A percentile compares a stretch with the other conserved stretches of the same genome.
Evolutionary conservation across 2,888 invertebrate species (phyloP).

Genomic region (Drosophila paranaensis): DNA sequence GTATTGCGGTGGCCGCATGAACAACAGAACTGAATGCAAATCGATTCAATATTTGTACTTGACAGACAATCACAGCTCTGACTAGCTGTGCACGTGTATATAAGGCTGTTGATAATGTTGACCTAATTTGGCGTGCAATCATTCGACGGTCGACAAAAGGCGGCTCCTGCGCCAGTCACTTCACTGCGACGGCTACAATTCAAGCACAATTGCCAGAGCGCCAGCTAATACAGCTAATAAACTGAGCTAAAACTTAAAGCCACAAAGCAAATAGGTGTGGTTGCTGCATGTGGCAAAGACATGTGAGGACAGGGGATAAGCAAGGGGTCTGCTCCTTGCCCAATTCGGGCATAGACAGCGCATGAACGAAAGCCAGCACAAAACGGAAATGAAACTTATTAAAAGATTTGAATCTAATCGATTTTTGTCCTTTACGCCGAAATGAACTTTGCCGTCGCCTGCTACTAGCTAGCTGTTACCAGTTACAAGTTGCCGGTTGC

Average conservation of each 20-base stretch:
- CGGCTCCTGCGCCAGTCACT: slow-evolving; percentile 13
- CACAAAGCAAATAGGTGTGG: slow-evolving; percentile 68
- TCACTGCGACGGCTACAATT: slow-evolving; percentile 47
- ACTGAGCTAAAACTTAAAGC: slow-evolving; percentile 50
- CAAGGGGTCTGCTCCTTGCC: slow-evolving; percentile 26
- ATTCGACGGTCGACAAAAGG: slow-evolving; percentile 62
- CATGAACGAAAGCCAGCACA: slow-evolving; percentile 70
- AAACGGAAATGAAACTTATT: slow-evolving; percentile 82
- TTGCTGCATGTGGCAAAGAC: slow-evolving; percentile 29
- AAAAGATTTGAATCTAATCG: slow-evolving; percentile 83
- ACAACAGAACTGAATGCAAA: slow-evolving; percentile 47
- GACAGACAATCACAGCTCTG: slow-evolving; percentile 52
- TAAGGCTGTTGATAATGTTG: slow-evolving; percentile 57
- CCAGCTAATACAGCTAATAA: slow-evolving; percentile 66
- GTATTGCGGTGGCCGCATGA: slow-evolving; percentile 30
- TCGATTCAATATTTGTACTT: slow-evolving; percentile 59
- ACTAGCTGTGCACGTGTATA: neutral
- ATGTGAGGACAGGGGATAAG: neutral
- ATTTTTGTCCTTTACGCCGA: slow-evolving; percentile 75
- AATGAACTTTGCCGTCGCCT: slow-evolving; percentile 65
- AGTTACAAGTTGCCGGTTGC: slow-evolving; percentile 22
- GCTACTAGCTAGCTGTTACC: slow-evolving; percentile 18
- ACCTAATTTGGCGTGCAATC: slow-evolving; percentile 69
- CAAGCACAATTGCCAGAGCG: slow-evolving; percentile 64
- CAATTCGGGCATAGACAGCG: slow-evolving; percentile 53